These are phyloP conservation scores for Chaenocephalus aceratus DNA, from an alignment of 2,113 vertebrate species.

Conservation along the genomic window DNA sequence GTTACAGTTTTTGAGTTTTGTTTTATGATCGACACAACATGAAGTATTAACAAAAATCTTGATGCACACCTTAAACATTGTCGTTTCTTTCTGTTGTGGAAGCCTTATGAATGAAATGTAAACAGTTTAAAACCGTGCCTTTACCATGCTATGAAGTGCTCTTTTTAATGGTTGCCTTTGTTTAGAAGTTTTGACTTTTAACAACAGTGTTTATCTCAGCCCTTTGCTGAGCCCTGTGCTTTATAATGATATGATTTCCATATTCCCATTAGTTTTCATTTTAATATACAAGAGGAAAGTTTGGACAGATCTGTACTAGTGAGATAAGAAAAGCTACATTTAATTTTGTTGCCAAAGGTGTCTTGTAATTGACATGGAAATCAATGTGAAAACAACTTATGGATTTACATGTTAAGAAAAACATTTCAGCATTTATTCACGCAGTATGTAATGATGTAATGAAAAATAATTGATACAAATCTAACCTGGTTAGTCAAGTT, in stretches of 20 bases:
- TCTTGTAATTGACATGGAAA: not conserved
- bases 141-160: slow-evolving; percentile 30
- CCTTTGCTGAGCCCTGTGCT: slow-evolving; percentile 11
- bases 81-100: slow-evolving; percentile 3
- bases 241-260: slow-evolving; percentile 24
- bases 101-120: slow-evolving; percentile 19
- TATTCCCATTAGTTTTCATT: not conserved
- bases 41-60: not conserved
- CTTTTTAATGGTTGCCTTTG: slow-evolving; percentile 29
- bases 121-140: slow-evolving; percentile 46
- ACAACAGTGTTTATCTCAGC: slow-evolving; percentile 31
- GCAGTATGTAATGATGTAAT: too few relatives aligned
- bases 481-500: too few relatives aligned
- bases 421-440: not conserved
- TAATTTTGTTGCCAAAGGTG: not conserved
- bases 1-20: too few relatives aligned
- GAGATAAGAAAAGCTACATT: not conserved
- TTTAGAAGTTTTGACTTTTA: slow-evolving; percentile 30
- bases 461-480: too few relatives aligned
- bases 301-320: not conserved
- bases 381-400: slow-evolving; percentile 8
- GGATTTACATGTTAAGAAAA: not conserved
- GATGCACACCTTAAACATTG: not conserved
- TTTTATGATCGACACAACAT: not conserved
- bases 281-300: not conserved